A percentile compares a stretch with the other conserved stretches of the same genome.
Conservation (phyloP, 2,888 invertebrate species). For the Pollenia labialis region DNA sequence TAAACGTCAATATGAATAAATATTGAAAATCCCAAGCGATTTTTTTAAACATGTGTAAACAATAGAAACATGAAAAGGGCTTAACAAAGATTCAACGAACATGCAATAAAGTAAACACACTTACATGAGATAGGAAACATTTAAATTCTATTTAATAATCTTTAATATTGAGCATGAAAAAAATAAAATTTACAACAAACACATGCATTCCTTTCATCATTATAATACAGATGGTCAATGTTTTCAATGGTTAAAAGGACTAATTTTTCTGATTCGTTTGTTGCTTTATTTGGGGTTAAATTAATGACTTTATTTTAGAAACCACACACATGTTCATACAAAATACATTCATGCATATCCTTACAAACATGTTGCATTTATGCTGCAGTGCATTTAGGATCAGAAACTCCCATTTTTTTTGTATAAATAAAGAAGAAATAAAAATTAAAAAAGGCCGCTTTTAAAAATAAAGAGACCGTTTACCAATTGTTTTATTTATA, state of each 20-base stretch:
- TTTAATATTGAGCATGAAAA: slow-evolving; percentile 1
- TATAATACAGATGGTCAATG: slow-evolving; percentile 13
- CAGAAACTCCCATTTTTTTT: slow-evolving; percentile 31
- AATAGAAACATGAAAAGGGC: slow-evolving; percentile 23
- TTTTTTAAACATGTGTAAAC: not conserved
- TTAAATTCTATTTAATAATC: not conserved
- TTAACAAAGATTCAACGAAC: slow-evolving; percentile 10
- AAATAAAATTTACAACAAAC: not conserved
- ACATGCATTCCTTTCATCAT: not conserved
- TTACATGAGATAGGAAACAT: not conserved
- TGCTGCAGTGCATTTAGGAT: not conserved
- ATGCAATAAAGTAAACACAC: not conserved
- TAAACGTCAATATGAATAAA: slow-evolving; percentile 5
- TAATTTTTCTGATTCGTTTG: not conserved
- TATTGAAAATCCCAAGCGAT: not conserved
- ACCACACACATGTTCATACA: slow-evolving; percentile 19
- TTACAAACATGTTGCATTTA: too few relatives aligned
- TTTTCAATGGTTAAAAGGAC: slow-evolving; percentile 17
- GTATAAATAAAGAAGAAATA: not conserved
- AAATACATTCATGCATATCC: not conserved
- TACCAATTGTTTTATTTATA: not conserved
- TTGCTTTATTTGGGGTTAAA: slow-evolving; percentile 4
- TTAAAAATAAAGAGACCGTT: not conserved
- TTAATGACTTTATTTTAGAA: slow-evolving; percentile 59
- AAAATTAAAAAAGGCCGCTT: slow-evolving; percentile 1